Evolutionary conservation across 92 coral and sea anemone genomes (phyloP).

Genomic region (Galaxea fascicularis): DNA sequence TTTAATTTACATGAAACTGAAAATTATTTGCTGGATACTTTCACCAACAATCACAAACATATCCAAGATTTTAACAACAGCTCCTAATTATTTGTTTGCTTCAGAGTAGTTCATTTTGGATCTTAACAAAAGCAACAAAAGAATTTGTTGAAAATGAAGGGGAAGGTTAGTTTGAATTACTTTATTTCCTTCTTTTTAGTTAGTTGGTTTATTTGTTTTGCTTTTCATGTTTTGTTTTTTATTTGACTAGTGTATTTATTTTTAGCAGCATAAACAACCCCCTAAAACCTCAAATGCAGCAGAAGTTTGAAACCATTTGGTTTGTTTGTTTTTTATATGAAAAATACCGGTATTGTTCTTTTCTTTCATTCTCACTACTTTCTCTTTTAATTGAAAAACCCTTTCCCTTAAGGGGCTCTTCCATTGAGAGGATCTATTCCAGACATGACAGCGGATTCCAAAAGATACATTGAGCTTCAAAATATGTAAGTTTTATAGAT

Average conservation of each 20-base stretch:
- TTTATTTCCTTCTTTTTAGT: too few species aligned
- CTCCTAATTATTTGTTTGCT: background rate
- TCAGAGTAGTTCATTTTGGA: constrained; percentile 96
- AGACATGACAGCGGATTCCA: constrained; percentile 98
- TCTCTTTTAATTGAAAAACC: background rate
- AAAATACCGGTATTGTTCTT: background rate
- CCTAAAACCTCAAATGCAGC: too few species aligned
- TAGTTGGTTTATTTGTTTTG: too few species aligned
- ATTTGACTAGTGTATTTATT: background rate
- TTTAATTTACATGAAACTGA: background rate
- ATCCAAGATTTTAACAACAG: too few species aligned
- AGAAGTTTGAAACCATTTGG: too few species aligned
- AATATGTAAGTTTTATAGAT: constrained; percentile 72
- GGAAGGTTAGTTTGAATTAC: constrained; percentile 56
- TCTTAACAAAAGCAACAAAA: constrained; percentile 85
- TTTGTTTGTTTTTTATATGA: too few species aligned
- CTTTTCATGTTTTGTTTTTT: background rate
- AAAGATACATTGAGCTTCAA: constrained; percentile 90
- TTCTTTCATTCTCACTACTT: too few species aligned
- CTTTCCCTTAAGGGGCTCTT: constrained; percentile 66
- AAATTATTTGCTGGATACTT: background rate
- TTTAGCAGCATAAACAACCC: background rate
- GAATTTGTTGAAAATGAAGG: constrained; percentile 97
- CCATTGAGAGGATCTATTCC: constrained; percentile 98
- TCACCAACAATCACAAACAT: too few species aligned